These are phyloP conservation scores for Phaonia tiefii DNA, from an alignment of 2,888 invertebrate genomes.

Conservation along the genomic window DNA sequence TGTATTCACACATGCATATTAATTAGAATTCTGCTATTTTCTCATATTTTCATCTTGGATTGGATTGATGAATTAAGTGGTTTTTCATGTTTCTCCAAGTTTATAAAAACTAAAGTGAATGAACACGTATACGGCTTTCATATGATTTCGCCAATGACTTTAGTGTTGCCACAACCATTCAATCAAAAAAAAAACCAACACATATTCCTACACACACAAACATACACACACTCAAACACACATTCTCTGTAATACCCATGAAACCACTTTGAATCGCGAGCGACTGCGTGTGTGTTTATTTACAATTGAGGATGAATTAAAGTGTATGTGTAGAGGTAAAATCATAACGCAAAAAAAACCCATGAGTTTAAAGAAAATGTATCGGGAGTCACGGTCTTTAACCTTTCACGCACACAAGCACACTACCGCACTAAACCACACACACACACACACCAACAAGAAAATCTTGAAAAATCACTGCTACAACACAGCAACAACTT, in stretches of 20 bases:
- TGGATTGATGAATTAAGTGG: slow-evolving; percentile 7
- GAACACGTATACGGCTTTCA: background rate
- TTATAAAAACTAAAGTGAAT: background rate
- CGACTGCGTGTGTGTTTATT: slow-evolving; percentile 6
- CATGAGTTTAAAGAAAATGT: slow-evolving; percentile 45
- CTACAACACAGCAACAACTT: background rate
- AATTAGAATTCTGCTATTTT: background rate
- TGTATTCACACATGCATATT: background rate
- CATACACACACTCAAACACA: background rate
- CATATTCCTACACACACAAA: slow-evolving; percentile 35
- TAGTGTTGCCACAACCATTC: slow-evolving; percentile 6
- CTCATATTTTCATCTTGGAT: background rate
- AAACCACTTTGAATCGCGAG: no score
- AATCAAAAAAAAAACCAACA: no score
- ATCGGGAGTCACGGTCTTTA: slow-evolving; percentile 68
- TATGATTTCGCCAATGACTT: background rate
- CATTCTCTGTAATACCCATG: background rate
- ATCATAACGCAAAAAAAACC: slow-evolving; percentile 1
- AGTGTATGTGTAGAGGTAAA: background rate
- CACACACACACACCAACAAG: slow-evolving; percentile 5
- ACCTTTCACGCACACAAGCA: slow-evolving; percentile 66
- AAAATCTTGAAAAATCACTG: no score
- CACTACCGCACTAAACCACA: no score
- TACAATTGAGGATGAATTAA: background rate
- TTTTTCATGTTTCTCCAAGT: slow-evolving; percentile 6